Conservation (phyloP, 2,113 vertebrate species). For the Myodes glareolus region DNA sequence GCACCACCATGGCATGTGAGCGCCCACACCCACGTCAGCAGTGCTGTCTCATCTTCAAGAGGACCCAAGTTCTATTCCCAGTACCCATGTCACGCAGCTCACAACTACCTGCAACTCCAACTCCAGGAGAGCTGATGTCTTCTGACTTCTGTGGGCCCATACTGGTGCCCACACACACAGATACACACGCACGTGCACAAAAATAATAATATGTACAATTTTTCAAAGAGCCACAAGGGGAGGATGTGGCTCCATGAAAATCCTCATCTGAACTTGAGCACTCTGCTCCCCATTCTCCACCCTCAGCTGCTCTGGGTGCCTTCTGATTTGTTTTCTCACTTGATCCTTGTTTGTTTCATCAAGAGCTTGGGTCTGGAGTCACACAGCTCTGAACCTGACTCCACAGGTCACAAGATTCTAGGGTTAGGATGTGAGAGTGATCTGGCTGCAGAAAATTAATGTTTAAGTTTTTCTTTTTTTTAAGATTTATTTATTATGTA, state of each 20-base stretch:
- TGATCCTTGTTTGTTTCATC: neutral
- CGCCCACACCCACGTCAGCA: neutral
- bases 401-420: no score
- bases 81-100: neutral
- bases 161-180: neutral
- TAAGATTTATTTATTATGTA: no score
- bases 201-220: neutral
- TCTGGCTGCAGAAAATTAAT: neutral
- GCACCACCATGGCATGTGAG: neutral
- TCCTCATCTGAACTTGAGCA: neutral
- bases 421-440: neutral
- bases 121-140: neutral
- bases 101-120: neutral
- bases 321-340: neutral
- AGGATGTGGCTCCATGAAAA: slow-evolving; percentile 10
- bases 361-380: neutral
- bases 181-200: neutral
- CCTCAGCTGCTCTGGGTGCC: neutral
- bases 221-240: slow-evolving; percentile 38
- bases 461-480: no score
- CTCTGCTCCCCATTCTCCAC: neutral
- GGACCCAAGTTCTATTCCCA: neutral
- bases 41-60: neutral
- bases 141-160: neutral
- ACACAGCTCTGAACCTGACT: neutral